Conservation (phyloP, 2,888 invertebrate genomes). For the Philaethria dido region DNA sequence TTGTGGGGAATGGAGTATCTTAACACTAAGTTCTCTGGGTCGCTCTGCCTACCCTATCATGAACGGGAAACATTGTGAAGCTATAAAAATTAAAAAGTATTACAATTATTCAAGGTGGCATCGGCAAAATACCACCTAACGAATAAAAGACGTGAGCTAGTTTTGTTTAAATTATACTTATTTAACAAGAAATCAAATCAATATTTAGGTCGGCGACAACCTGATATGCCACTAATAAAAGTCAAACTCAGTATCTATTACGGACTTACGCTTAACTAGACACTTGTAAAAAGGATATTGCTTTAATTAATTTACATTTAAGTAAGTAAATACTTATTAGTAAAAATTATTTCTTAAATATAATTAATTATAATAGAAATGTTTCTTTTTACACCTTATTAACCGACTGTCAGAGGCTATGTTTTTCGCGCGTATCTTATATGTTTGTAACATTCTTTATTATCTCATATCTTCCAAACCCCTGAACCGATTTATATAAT, state of each 20-base stretch:
- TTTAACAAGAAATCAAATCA: neutral
- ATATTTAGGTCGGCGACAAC: conserved; percentile 11
- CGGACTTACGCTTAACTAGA: conserved; percentile 1
- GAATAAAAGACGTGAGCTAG: neutral
- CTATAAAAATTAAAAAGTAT: no score
- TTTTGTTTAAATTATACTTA: neutral
- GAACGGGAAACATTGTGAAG: no score
- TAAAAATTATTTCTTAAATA: neutral
- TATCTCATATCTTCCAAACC: no score
- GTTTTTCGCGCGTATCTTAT: no score
- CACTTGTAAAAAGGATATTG: conserved; percentile 8
- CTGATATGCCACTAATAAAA: conserved; percentile 13
- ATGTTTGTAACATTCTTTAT: no score
- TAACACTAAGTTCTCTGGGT: no score
- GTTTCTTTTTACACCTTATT: no score
- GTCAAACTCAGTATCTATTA: neutral
- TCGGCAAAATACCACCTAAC: neutral
- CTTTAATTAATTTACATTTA: conserved; percentile 9
- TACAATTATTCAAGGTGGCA: neutral
- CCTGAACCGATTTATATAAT: no score
- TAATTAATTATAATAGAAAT: neutral
- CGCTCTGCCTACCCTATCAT: no score
- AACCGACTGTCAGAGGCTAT: no score
- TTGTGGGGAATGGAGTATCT: no score
- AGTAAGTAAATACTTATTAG: neutral